These are phyloP conservation scores for Drosophila tristis DNA, from an alignment of 1,140 invertebrate genomes.

Conservation along the genomic window DNA sequence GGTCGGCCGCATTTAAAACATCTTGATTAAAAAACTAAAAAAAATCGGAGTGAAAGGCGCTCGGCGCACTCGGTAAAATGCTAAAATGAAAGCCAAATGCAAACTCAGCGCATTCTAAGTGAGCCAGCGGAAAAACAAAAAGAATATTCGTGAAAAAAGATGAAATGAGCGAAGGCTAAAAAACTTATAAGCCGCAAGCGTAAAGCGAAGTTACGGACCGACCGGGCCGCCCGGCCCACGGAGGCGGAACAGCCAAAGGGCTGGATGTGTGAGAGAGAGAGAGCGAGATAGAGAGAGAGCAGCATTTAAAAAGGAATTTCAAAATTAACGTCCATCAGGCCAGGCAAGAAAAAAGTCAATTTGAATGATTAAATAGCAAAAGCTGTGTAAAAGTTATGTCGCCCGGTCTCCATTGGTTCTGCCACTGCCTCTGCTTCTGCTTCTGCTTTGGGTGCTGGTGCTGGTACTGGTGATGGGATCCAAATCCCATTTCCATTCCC, in stretches of 20 bases:
- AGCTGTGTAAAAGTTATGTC: conserved; percentile 60
- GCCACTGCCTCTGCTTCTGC: neutral
- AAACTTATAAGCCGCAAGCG: conserved; percentile 77
- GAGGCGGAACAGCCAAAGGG: conserved; percentile 26
- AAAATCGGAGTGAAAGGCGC: conserved; percentile 31
- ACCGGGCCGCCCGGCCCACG: too few species aligned
- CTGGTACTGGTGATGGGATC: neutral
- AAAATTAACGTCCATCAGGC: conserved; percentile 75
- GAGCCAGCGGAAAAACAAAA: conserved; percentile 55
- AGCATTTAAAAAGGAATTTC: conserved; percentile 72
- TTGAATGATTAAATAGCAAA: conserved; percentile 78
- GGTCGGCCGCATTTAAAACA: conserved; percentile 69
- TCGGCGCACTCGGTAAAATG: conserved; percentile 43
- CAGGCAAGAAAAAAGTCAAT: conserved; percentile 69
- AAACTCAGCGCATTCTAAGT: conserved; percentile 76
- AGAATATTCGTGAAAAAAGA: conserved; percentile 35
- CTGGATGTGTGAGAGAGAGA: neutral
- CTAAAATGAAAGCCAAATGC: conserved; percentile 76
- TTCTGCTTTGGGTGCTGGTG: neutral
- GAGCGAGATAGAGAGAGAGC: neutral
- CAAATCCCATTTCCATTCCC: conserved; percentile 36
- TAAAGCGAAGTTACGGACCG: conserved; percentile 60
- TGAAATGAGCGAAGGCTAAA: conserved; percentile 43
- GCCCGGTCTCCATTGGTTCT: conserved; percentile 16
- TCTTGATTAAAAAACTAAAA: conserved; percentile 80